These are phyloP conservation scores for Campylorhamphus procurvoides DNA, from an alignment of 2,113 vertebrate species.

Conservation along the genomic window DNA sequence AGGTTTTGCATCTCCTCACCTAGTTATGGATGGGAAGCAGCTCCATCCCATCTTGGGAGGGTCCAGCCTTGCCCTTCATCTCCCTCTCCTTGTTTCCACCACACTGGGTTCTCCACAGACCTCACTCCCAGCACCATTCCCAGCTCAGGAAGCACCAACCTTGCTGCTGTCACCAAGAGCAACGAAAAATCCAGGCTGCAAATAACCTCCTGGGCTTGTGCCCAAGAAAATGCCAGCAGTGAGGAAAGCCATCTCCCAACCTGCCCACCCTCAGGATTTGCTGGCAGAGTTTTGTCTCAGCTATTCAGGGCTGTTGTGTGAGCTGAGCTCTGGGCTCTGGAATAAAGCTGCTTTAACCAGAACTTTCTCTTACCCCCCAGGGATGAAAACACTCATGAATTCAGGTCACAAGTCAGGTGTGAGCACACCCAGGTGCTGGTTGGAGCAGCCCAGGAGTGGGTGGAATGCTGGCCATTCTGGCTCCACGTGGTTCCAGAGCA, in stretches of 20 bases:
- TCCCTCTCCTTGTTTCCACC: neutral
- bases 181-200: neutral
- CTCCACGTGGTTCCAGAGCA: fast-evolving
- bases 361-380: neutral
- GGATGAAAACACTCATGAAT: fast-evolving
- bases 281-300: neutral
- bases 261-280: neutral
- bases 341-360: neutral
- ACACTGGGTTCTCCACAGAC: fast-evolving
- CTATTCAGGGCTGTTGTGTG: neutral
- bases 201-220: constrained; percentile 29
- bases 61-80: neutral
- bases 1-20: neutral
- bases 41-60: neutral
- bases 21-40: neutral
- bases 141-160: neutral
- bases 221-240: constrained; percentile 43
- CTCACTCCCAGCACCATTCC: neutral
- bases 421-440: neutral
- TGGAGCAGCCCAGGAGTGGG: neutral
- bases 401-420: neutral
- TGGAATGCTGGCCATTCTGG: neutral
- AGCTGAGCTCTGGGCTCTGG: neutral
- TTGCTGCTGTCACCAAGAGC: fast-evolving
- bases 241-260: constrained; percentile 47